Base-by-base conservation (phyloP, 2,888 invertebrate genomes). In the Anthophora plumipes region DNA sequence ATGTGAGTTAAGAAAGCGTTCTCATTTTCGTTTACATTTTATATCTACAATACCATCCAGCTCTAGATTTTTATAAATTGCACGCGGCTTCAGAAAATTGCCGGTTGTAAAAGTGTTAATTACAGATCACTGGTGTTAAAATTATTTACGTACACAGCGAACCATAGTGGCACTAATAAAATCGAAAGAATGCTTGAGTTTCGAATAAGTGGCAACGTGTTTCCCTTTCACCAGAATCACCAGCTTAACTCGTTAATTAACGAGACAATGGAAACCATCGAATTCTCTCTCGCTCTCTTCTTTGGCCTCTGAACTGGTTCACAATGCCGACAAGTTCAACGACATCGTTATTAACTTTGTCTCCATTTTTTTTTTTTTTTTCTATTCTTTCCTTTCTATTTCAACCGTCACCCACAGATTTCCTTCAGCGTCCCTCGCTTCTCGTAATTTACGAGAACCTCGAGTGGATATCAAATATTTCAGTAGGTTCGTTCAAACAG, bases 401-500 rank as follows among this genome's bases (percentile, higher is more conserved):
- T 54, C 22, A 66, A 66, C 66, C 6, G 39, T 22, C 17, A 61
- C 22, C 6, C n/a, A 20, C 20, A 7, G 52, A 14, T 31, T n/a
- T 52, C 31, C 54, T 52, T 41, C 52, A 68, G 46, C 59, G 67
- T 46, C 41, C n/a, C n/a, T 43, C 59, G 52, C 22, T 61, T 31
- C 2, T 31, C n/a, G 60, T n/a, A 20, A 37, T 37, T 39, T 22
- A 31, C 20, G 37, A 12, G 43, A 55, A 63, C 55, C 54, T 64
- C 64, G 37, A 72, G 64, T 64, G 64, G 20, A 71, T 71, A 64
- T 77, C 64, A 71, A 77, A 72, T 67, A 48, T 55, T 68, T 68
- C 57, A 55, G 60, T 14, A 50, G 43, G n/a, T 20, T 37, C 12
- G 46, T 67, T 57, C 55, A 55, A 61, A 72, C 50, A 57, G 46